Percentiles rank a stretch among this genome's conserved stretches.
phyloP scores from a whole-genome alignment of 1,140 invertebrate species.

The Euschistus heros region DNA sequence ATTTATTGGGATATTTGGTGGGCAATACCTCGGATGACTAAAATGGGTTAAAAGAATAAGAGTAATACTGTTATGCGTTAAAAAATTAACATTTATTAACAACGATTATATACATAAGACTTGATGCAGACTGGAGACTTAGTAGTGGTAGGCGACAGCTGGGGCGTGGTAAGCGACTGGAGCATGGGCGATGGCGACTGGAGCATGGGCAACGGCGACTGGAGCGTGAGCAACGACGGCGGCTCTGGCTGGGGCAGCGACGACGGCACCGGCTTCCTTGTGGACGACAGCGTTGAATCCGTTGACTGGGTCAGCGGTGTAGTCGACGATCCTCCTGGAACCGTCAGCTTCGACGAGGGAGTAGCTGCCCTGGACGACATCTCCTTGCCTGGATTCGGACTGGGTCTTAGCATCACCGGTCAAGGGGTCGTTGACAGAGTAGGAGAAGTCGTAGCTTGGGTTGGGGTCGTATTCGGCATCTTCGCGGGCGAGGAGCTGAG shows the following conservation, averaged over 20 bases:
- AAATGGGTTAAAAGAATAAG: no score
- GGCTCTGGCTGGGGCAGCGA: neutral
- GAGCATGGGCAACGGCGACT: neutral
- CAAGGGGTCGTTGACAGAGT: conserved; percentile 39
- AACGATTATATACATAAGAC: no score
- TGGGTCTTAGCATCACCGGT: conserved; percentile 33
- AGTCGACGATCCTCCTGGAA: no score
- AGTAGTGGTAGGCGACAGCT: neutral
- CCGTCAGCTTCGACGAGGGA: conserved; percentile 35
- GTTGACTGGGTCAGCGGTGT: neutral
- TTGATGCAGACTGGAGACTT: neutral
- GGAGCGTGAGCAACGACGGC: neutral
- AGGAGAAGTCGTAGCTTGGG: conserved; percentile 40
- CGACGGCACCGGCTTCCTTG: neutral
- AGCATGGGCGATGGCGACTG: neutral
- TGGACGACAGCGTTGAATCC: neutral
- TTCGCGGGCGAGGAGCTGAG: conserved; percentile 1
- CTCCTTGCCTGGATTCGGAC: conserved; percentile 52
- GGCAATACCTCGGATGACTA: no score
- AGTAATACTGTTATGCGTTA: no score
- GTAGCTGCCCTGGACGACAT: conserved; percentile 55
- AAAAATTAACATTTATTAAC: no score
- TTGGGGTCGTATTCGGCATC: conserved; percentile 28
- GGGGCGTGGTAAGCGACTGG: neutral
- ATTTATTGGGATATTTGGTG: no score